Evolutionary conservation across 2,113 vertebrate species (phyloP).

Genomic region (Paramisgurnus dabryanus): DNA sequence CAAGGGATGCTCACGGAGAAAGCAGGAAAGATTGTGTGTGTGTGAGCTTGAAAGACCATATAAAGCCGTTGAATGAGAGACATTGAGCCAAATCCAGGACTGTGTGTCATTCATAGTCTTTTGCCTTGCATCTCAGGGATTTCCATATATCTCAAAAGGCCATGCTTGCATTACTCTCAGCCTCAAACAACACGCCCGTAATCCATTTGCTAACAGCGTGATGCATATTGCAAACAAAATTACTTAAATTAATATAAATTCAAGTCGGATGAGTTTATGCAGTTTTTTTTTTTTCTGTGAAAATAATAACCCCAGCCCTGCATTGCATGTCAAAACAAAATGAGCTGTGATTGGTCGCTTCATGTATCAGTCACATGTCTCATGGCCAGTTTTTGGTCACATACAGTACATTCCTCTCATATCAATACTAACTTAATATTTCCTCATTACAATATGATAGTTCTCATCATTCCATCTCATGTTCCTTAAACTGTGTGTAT

Average conservation of each 20-base stretch:
- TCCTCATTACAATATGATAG: not conserved
- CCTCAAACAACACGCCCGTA: not conserved
- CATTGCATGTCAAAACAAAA: no score
- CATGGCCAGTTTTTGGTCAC: no score
- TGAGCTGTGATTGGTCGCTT: no score
- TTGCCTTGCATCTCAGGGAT: not conserved
- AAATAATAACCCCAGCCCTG: no score
- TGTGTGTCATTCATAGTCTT: constrained; percentile 19
- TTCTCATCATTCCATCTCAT: not conserved
- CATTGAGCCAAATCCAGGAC: not conserved
- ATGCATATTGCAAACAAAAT: no score
- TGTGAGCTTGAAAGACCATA: not conserved
- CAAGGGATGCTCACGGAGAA: constrained; percentile 6
- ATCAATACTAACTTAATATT: not conserved
- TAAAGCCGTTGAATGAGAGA: not conserved
- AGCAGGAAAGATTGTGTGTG: not conserved
- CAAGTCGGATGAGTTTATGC: no score
- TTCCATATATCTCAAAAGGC: not conserved
- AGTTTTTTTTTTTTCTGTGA: no score
- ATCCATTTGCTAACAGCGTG: no score
- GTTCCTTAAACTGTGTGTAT: constrained; percentile 34
- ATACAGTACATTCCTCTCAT: not conserved
- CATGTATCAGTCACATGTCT: no score
- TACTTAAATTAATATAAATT: no score
- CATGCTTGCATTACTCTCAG: constrained; percentile 3